Evolutionary conservation across 1,140 invertebrate genomes (phyloP).

Genomic region (Zophobas morio): DNA sequence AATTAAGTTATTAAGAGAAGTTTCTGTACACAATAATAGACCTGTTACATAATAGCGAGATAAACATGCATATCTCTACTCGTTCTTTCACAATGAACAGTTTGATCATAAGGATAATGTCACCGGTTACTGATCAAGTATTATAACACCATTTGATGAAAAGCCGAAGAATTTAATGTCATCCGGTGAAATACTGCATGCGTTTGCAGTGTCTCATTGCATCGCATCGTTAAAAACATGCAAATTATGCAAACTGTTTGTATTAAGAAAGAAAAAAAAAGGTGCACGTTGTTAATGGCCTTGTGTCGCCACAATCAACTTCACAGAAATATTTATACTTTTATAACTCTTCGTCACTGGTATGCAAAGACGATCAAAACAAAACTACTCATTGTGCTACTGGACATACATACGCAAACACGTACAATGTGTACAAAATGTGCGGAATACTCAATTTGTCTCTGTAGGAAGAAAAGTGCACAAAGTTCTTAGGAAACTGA

Average conservation of each 20-base stretch:
- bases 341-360: slow-evolving; percentile 10
- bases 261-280: slow-evolving; percentile 20
- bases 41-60: too few species aligned
- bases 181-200: slow-evolving; percentile 33
- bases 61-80: too few species aligned
- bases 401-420: too few species aligned
- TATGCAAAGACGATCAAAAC: slow-evolving; percentile 10
- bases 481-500: too few species aligned
- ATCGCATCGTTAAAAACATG: slow-evolving; percentile 20
- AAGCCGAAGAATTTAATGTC: slow-evolving; percentile 15
- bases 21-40: too few species aligned
- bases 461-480: too few species aligned
- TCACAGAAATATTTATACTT: slow-evolving; percentile 9
- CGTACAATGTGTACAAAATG: too few species aligned
- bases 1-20: too few species aligned
- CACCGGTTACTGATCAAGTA: background rate
- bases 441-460: too few species aligned
- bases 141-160: background rate
- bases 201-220: slow-evolving; percentile 33
- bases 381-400: too few species aligned
- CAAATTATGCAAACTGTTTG: slow-evolving; percentile 21
- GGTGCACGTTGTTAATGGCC: slow-evolving; percentile 8
- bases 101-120: background rate
- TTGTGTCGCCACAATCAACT: slow-evolving; percentile 9
- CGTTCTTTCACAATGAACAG: background rate